Percentiles rank a stretch among this genome's conserved stretches.
These are phyloP conservation scores for Tetragnatha versicolor DNA, from an alignment of 1,140 invertebrate species.

Conservation along the genomic window DNA sequence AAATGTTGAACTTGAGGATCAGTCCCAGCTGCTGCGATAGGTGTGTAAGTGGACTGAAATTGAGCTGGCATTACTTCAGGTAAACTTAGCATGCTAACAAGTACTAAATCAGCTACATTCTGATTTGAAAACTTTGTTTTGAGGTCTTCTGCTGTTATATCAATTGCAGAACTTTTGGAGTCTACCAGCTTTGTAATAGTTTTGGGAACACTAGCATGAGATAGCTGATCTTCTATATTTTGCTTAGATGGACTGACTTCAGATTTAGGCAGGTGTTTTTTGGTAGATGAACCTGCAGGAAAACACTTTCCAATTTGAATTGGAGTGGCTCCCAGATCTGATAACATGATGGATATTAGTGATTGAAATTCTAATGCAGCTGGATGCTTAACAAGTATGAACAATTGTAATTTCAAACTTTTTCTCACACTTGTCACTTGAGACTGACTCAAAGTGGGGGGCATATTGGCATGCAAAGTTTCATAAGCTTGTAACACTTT, in stretches of 20 bases:
- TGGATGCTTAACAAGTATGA: conserved; percentile 87
- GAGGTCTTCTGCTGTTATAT: conserved; percentile 71
- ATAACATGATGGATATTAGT: conserved; percentile 82
- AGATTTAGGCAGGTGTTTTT: not conserved
- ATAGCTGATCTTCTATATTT: conserved; percentile 19
- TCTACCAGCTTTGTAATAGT: not conserved
- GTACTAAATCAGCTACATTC: conserved; percentile 70
- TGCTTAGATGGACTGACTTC: conserved; percentile 3
- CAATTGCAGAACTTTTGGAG: conserved; percentile 64
- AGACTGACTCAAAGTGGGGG: conserved; percentile 94
- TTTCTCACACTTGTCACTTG: conserved; percentile 94
- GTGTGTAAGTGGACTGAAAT: conserved; percentile 90
- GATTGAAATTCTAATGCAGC: conserved; percentile 78
- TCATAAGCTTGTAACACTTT: conserved; percentile 79
- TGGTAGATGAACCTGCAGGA: conserved; percentile 33
- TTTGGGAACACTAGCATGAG: not conserved
- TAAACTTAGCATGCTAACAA: conserved; percentile 71
- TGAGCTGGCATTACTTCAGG: conserved; percentile 84
- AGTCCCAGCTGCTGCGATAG: conserved; percentile 85
- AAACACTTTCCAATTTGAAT: conserved; percentile 75
- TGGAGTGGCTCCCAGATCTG: conserved; percentile 87
- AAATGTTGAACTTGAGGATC: conserved; percentile 78
- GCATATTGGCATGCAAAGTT: conserved; percentile 82
- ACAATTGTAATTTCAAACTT: conserved; percentile 89
- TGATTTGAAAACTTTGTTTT: conserved; percentile 64